Percentiles rank a stretch among this genome's conserved stretches.
These are phyloP conservation scores for Pogonomyrmex californicus DNA, from an alignment of 1,140 invertebrate genomes.

Conservation along the genomic window DNA sequence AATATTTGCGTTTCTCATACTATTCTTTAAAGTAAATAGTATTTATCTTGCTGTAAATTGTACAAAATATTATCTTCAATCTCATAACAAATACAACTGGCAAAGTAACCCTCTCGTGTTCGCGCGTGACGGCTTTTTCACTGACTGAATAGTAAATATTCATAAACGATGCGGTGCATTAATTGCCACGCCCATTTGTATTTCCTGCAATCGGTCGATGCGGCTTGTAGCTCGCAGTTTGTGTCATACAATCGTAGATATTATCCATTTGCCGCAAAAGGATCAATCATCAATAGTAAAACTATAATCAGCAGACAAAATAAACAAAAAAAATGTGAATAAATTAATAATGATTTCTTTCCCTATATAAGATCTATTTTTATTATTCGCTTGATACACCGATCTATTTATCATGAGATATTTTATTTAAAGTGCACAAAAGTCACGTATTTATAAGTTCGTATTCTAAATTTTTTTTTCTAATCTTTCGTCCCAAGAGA, in stretches of 20 bases:
- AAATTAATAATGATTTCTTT: background rate
- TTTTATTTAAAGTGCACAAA: background rate
- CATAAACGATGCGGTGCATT: slow-evolving; percentile 39
- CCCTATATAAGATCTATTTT: background rate
- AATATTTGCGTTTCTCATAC: background rate
- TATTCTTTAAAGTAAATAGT: background rate
- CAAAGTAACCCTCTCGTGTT: background rate
- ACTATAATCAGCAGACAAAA: background rate
- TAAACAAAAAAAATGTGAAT: background rate
- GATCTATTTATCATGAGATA: background rate
- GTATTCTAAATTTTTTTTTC: slow-evolving; percentile 2
- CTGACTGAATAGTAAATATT: slow-evolving; percentile 47
- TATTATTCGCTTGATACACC: background rate
- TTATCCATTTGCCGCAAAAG: background rate
- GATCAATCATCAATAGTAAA: background rate
- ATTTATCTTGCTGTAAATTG: background rate
- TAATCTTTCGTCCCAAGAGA: slow-evolving; percentile 2
- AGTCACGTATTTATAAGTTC: background rate
- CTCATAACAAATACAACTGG: background rate
- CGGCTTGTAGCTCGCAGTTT: background rate
- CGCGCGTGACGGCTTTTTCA: slow-evolving; percentile 23
- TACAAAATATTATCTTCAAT: background rate
- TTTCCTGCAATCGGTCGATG: slow-evolving; percentile 4
- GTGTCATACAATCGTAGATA: slow-evolving; percentile 29
- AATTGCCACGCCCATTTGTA: slow-evolving; percentile 41